Evolutionary conservation across 2,113 vertebrate species (phyloP), one percentile per base, ranked within the genome.

Genomic region (Menidia beryllina): DNA sequence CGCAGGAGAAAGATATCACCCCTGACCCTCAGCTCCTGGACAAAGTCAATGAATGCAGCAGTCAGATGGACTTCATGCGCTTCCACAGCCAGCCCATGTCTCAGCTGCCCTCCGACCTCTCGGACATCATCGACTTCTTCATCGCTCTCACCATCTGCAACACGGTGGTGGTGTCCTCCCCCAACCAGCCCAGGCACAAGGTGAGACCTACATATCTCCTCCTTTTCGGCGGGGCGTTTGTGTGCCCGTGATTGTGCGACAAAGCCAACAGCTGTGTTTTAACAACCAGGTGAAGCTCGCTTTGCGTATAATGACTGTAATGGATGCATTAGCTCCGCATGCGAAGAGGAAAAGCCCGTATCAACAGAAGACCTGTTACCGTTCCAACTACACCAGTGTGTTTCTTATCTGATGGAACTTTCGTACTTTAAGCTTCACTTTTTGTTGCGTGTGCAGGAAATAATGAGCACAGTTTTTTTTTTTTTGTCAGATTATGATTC

Each of bases 111-210:
- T 95, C 96, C 0, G 96, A 98, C 81, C 93, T 98, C 0, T 90
- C 93, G 1, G 97, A 98, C 2, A 61, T 97, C 72, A 94, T 98
- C 0, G 96, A 99, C 82, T 99, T 99, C 92, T 98, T 99, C 82
- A 94, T 98, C 0, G 97, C 97, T 0, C 94, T 99, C 60, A 97
- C 97, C 58, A 92, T 98, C 90, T 99, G 98, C 86, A 99, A 99
- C 87, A 99, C 97, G 0, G 98, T 99, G 1, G 94, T 99, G 20
- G 97, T 99, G 81, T 97, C 97, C 0, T 96, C 95, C 7, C 97
- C 97, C 0, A 95, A 97, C 84, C 98, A 98, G 79, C 97, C 98
- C 0, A 87, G 96, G 3, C 97, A 97, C 54, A 98, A 98, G 96
- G 97, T 96, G 82, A 53, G 66, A 2, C n/a, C 23, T 54, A 26